Evolutionary conservation across 2,113 vertebrate species (phyloP).

Genomic region (Propithecus coquereli): DNA sequence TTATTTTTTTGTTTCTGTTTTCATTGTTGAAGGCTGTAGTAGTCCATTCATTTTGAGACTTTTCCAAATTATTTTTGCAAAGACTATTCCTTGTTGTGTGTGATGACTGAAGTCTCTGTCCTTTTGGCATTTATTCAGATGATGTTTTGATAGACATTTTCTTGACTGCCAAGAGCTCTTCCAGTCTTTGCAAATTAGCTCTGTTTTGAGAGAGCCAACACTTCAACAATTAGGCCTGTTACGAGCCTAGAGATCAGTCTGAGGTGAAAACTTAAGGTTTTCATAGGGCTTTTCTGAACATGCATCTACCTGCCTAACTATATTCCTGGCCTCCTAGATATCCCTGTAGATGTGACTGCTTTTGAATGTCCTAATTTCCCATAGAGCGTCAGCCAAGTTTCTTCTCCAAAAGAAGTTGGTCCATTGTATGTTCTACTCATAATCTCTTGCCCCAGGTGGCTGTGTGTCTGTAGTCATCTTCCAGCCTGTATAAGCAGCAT

Average conservation of each 20-base stretch:
- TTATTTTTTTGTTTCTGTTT: background rate
- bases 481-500: background rate
- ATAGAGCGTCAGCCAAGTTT: background rate
- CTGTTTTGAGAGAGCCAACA: background rate
- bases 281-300: background rate
- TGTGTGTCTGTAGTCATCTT: background rate
- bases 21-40: background rate
- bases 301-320: background rate
- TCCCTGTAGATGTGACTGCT: background rate
- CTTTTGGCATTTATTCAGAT: background rate
- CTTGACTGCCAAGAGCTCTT: background rate
- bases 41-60: background rate
- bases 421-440: background rate
- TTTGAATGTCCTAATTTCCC: background rate
- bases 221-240: background rate
- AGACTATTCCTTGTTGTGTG: background rate
- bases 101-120: background rate
- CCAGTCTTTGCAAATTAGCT: background rate
- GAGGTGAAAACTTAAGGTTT: background rate
- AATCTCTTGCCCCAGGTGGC: background rate
- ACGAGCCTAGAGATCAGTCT: background rate
- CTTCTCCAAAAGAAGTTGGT: background rate
- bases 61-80: background rate
- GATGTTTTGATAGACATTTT: background rate
- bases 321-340: background rate